A percentile compares a stretch with the other conserved stretches of the same genome.
Evolutionary conservation across 2,888 invertebrate genomes (phyloP).

Genomic region (Nemotelus pantherinus): DNA sequence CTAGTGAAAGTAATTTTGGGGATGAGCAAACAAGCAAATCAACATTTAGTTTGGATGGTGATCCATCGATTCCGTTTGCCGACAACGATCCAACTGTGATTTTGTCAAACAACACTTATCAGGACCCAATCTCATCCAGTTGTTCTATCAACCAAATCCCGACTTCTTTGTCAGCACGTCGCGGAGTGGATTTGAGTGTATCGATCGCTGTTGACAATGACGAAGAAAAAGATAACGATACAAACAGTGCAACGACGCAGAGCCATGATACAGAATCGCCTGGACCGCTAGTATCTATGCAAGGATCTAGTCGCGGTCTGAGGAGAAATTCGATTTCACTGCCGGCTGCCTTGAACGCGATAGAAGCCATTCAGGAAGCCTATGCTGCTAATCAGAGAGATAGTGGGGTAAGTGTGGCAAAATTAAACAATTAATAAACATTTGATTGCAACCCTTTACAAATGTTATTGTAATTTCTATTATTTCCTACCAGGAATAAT

Average conservation of each 20-base stretch:
- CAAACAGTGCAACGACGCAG: not conserved
- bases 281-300: conserved; percentile 62
- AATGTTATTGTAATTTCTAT: too few relatives aligned
- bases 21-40: conserved; percentile 1
- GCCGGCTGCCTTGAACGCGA: conserved; percentile 74
- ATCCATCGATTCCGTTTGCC: conserved; percentile 36
- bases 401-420: conserved; percentile 28
- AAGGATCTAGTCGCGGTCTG: conserved; percentile 62
- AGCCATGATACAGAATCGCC: conserved; percentile 58
- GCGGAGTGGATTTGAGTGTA: conserved; percentile 27
- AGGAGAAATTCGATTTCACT: conserved; percentile 79
- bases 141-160: not conserved
- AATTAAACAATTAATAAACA: not conserved
- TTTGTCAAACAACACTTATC: not conserved
- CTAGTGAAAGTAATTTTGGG: not conserved
- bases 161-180: conserved; percentile 29
- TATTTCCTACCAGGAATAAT: too few relatives aligned
- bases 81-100: conserved; percentile 4
- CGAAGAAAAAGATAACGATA: not conserved
- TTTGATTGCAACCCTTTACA: not conserved
- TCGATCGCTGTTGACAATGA: conserved; percentile 1
- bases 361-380: conserved; percentile 68
- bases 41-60: conserved; percentile 16
- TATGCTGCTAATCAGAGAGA: conserved; percentile 54
- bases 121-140: not conserved